Base-by-base conservation (phyloP, 2,888 invertebrate genomes). In the Tholera decimalis region DNA sequence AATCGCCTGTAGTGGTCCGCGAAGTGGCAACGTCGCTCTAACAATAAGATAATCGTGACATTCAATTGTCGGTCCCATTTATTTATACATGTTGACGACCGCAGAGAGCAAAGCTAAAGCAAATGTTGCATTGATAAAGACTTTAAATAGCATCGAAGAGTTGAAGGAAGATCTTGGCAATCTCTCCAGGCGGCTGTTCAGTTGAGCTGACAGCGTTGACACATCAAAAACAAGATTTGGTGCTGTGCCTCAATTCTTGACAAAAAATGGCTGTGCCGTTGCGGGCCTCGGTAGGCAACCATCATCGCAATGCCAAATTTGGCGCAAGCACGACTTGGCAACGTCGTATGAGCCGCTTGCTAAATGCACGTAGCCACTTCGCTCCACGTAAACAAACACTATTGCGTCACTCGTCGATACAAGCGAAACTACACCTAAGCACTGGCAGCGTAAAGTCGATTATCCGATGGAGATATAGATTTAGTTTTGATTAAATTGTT, bases 261-360 rank as follows among this genome's bases (percentile, higher is more conserved):
- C 69, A 88, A 91, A 92, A 90, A 91, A 83, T 85, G 80, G 85
- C 84, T 83, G 73, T 78, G 86, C 80, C 85, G 84, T 81, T 77
- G 82, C 75, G 80, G 73, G 84, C 79, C 82, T 82, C 87, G 80
- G 79, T 79, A 66, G 60, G 68, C 63, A 82, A 83, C 88, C 86
- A 89, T 88, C 87, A 88, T 83, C 85, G 82, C 82, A 88, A 83
- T 85, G 87, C 89, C 90, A 89, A 92, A 92, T 93, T 93, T 91
- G 93, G 92, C 91, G 84, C 91, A 91, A 87, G 89, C 89, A 88
- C 90, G 89, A 91, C 88, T 92, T 93, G 93, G 93, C 94, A 92
- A 93, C 93, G 90, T 85, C 86, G 86, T 79, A 82, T 76, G 77
- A 81, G 71, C 77, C 74, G 79, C 82, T 88, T 85, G 85, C 87